A percentile compares a stretch with the other conserved stretches of the same genome.
Evolutionary conservation across 2,797 vertebrate species (phyloP).

Genomic region (Protonibea diacanthus): DNA sequence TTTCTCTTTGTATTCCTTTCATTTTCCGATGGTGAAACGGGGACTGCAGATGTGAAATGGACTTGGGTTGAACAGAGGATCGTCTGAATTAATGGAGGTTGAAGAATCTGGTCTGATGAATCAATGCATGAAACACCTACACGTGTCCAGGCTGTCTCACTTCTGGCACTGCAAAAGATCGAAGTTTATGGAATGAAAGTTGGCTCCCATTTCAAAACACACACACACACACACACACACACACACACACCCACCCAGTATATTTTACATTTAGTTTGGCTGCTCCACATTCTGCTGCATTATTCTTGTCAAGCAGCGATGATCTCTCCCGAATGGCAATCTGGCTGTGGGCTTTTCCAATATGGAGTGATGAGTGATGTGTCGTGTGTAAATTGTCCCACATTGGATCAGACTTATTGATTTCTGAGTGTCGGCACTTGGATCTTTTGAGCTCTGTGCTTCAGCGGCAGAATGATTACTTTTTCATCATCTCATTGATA

Average conservation of each 20-base stretch:
- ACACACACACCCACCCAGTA: background rate
- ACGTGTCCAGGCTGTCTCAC: background rate
- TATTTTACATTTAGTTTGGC: constrained; percentile 53
- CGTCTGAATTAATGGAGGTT: constrained; percentile 41
- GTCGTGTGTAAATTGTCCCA: constrained; percentile 83
- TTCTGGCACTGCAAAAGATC: constrained; percentile 29
- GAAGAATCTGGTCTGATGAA: constrained; percentile 41
- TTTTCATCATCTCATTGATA: constrained; percentile 85
- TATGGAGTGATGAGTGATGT: constrained; percentile 82
- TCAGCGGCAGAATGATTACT: constrained; percentile 79
- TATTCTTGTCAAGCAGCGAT: constrained; percentile 53
- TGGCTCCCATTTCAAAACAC: constrained; percentile 28
- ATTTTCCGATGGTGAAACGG: constrained; percentile 8
- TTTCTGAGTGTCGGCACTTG: constrained; percentile 76
- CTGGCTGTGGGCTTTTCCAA: constrained; percentile 70
- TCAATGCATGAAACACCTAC: constrained; percentile 51
- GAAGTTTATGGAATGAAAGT: constrained; percentile 47
- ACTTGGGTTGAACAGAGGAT: constrained; percentile 51
- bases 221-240: background rate
- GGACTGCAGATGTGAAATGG: constrained; percentile 47
- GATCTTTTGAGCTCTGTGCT: constrained; percentile 71
- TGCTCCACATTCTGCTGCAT: constrained; percentile 51
- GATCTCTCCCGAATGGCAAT: constrained; percentile 48
- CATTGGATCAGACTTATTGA: constrained; percentile 85
- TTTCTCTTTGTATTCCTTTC: constrained; percentile 16